Evolutionary conservation across 2,888 invertebrate species (phyloP), one percentile per base, ranked within the genome.

Genomic region (Plemyria rubiginata): DNA sequence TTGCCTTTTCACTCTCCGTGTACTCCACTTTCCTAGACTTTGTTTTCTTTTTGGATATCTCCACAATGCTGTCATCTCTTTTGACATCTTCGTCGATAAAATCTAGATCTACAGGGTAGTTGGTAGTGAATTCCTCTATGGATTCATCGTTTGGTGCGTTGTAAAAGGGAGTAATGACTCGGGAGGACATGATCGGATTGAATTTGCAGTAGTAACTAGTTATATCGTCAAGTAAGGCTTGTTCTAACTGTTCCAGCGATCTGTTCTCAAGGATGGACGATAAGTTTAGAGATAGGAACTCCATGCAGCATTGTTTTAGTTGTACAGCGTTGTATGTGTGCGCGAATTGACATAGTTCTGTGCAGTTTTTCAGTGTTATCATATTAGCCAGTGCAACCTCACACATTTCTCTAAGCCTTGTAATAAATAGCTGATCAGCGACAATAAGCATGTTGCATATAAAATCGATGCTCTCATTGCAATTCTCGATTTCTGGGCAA

Each of bases 401-500:
- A 85, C 96, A 95, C 84, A 96, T 93, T 81, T 96, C 95, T 70
- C 96, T 94, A 9, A 98, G 89, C 11, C 96, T 87, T 1, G 93
- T 89, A 6, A 97, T 94, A 68, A 98, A 94, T 38, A 97, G 93
- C 76, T 97, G 97, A 81, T 98, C 98, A 28, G 97, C 96, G 11
- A 96, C 94, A 8, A 96, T 94, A 28, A 98, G 91, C 78, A 97
- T 93, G 78, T 96, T 96, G 82, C 95, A 96, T 68, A 96, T 93
- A 62, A 94, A 94, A 77, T 97, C 96, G 0, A 95, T 90, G 77
- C 96, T 95, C 54, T 94, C 94, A 6, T 49, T 65, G 41, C 94
- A 94, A 60, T 87, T 94, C 69, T 93, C 86, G 50, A 95, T 84
- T 67, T 93, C 88, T 0, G 94, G 93, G 16, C 95, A 93, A 1